Percentiles rank a stretch among this genome's conserved stretches.
phyloP scores from a whole-genome alignment of 2,888 invertebrate species.

The Phymatocera aterrima region DNA sequence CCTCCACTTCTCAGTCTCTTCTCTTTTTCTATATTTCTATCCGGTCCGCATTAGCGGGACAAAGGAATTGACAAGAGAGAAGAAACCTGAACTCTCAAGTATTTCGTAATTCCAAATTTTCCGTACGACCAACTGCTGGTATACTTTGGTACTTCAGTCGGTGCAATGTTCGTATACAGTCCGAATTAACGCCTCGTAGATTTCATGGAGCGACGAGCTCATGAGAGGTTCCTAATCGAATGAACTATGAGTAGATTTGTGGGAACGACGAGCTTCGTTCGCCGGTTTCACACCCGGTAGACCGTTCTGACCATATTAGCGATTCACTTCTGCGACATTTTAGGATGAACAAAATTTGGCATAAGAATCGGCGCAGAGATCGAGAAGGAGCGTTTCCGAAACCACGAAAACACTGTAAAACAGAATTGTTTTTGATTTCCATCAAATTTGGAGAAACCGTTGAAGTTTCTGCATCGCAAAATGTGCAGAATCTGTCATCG shows the following conservation, averaged over 20 bases:
- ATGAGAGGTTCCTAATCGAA: background rate
- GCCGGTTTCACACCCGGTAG: background rate
- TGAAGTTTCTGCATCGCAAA: background rate
- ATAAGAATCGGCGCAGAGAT: background rate
- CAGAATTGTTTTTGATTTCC: too few relatives aligned
- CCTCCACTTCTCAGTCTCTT: background rate
- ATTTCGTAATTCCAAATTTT: background rate
- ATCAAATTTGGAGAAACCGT: too few relatives aligned
- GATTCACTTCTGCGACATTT: background rate
- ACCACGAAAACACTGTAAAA: too few relatives aligned
- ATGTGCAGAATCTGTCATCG: too few relatives aligned
- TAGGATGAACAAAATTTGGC: background rate
- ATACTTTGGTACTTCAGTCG: too few relatives aligned
- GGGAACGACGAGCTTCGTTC: background rate
- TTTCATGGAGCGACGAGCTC: constrained; percentile 14
- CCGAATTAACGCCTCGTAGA: background rate
- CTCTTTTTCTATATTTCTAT: background rate
- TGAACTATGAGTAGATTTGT: constrained; percentile 18
- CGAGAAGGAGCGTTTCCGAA: background rate
- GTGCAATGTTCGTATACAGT: background rate
- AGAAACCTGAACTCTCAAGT: constrained; percentile 17
- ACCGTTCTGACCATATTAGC: background rate
- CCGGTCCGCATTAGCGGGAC: background rate
- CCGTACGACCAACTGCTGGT: background rate
- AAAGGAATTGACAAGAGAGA: background rate